Evolutionary conservation across 2,797 vertebrate genomes (phyloP).

Genomic region (Dermochelys coriacea): DNA sequence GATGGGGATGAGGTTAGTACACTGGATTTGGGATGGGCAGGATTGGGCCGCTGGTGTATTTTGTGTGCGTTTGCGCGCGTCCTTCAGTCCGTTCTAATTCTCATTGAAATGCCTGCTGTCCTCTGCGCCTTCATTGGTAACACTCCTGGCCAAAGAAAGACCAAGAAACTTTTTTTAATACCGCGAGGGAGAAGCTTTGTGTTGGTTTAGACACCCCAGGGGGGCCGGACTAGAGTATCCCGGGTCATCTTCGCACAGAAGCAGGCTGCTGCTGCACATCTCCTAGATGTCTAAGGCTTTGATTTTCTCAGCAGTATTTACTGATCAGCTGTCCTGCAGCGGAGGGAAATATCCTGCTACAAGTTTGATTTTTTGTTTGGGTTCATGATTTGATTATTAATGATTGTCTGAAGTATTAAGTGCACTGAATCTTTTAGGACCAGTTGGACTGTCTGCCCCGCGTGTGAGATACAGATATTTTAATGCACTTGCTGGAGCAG

Average conservation of each 20-base stretch:
- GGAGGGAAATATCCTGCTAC: neutral
- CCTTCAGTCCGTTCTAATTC: too few species aligned
- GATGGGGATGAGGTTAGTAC: neutral
- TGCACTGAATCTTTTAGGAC: neutral
- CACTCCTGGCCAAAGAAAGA: too few species aligned
- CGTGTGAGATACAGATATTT: neutral
- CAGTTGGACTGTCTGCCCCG: too few species aligned
- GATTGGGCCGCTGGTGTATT: neutral
- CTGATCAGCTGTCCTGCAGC: neutral
- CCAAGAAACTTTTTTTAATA: neutral
- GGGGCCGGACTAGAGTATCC: rapidly evolving
- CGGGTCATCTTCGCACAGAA: neutral
- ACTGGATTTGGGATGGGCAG: too few species aligned
- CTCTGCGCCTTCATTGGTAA: too few species aligned
- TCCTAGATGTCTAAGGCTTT: neutral
- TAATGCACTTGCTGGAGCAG: neutral
- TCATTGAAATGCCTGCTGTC: too few species aligned
- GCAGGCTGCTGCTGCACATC: neutral
- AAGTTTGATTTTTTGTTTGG: neutral
- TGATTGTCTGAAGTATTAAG: rapidly evolving
- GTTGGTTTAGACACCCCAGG: too few species aligned
- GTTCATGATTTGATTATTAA: rapidly evolving
- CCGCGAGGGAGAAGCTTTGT: too few species aligned
- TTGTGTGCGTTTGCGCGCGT: too few species aligned
- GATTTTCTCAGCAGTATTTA: neutral